Percentiles rank a stretch among this genome's conserved stretches.
phyloP scores from a whole-genome alignment of 2,888 invertebrate genomes.

The Callinectes sapidus region DNA sequence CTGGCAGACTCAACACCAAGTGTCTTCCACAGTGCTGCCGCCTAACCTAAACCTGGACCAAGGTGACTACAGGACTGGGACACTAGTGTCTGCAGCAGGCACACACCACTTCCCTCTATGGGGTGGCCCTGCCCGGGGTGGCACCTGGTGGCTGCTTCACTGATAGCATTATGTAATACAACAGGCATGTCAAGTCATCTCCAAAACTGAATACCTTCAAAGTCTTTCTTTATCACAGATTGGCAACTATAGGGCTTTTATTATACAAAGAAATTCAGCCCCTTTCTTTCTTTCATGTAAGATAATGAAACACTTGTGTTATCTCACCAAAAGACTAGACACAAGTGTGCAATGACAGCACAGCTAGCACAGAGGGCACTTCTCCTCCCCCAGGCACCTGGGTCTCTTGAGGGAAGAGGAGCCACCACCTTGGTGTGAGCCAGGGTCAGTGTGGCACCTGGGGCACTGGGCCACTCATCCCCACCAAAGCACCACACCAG shows the following conservation, averaged over 20 bases:
- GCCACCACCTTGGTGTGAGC: slow-evolving; percentile 24
- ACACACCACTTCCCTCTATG: slow-evolving; percentile 26
- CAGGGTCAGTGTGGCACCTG: slow-evolving; percentile 22
- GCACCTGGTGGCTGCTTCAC: slow-evolving; percentile 34
- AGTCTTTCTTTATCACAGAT: slow-evolving; percentile 9
- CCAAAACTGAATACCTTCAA: slow-evolving; percentile 13
- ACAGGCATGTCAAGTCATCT: not conserved
- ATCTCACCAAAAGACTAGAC: not conserved
- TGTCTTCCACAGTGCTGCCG: slow-evolving; percentile 2
- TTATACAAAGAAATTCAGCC: not conserved
- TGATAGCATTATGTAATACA: not conserved
- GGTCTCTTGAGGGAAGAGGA: not conserved
- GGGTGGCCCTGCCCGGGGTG: slow-evolving; percentile 37
- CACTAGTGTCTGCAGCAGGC: slow-evolving; percentile 5
- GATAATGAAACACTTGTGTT: not conserved
- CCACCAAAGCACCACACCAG: slow-evolving; percentile 10
- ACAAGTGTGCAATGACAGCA: not conserved
- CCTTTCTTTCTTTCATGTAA: slow-evolving; percentile 1
- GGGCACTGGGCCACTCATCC: slow-evolving; percentile 13
- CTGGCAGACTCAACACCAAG: not conserved
- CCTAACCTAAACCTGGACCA: slow-evolving; percentile 4
- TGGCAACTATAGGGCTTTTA: not conserved
- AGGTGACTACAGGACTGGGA: slow-evolving; percentile 24
- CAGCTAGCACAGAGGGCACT: not conserved
- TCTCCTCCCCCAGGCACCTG: slow-evolving; percentile 15